A percentile compares a stretch with the other conserved stretches of the same genome.
These are phyloP conservation scores for Apotomis turbidana DNA, from an alignment of 2,888 invertebrate species.

Conservation along the genomic window DNA sequence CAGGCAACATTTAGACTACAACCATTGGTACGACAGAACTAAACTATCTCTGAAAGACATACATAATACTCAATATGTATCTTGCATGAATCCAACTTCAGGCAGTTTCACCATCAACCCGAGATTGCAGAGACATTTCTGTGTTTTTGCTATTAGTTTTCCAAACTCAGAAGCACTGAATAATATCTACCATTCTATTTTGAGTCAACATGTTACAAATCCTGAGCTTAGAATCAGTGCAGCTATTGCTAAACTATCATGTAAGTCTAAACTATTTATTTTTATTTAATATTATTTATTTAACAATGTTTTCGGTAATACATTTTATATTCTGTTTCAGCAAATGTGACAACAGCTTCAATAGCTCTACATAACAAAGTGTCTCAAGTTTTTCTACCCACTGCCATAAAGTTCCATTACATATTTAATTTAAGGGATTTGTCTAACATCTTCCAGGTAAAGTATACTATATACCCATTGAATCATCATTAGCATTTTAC, in stretches of 20 bases:
- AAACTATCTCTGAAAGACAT: conserved; percentile 96
- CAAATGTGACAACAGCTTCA: conserved; percentile 91
- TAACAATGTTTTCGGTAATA: not conserved
- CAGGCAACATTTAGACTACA: conserved; percentile 97
- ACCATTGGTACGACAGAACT: conserved; percentile 95
- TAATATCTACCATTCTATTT: conserved; percentile 94
- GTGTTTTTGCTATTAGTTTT: conserved; percentile 93
- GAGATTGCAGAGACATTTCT: conserved; percentile 94
- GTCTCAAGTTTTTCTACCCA: conserved; percentile 94
- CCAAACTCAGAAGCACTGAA: conserved; percentile 93
- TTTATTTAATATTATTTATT: conserved; percentile 6
- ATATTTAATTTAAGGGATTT: conserved; percentile 97
- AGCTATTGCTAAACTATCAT: conserved; percentile 86
- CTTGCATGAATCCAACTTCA: conserved; percentile 99
- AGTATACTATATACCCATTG: no score
- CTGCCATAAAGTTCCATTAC: conserved; percentile 98
- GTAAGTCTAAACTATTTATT: conserved; percentile 53
- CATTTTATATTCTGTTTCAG: conserved; percentile 55
- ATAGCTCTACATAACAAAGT: conserved; percentile 94
- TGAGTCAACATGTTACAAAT: conserved; percentile 93
- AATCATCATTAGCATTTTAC: no score
- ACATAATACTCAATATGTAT: conserved; percentile 98
- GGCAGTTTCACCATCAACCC: conserved; percentile 99
- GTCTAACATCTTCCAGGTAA: conserved; percentile 96
- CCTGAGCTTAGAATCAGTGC: conserved; percentile 91